Conservation (phyloP, 2,888 invertebrate genomes). For the Noctua janthe region DNA sequence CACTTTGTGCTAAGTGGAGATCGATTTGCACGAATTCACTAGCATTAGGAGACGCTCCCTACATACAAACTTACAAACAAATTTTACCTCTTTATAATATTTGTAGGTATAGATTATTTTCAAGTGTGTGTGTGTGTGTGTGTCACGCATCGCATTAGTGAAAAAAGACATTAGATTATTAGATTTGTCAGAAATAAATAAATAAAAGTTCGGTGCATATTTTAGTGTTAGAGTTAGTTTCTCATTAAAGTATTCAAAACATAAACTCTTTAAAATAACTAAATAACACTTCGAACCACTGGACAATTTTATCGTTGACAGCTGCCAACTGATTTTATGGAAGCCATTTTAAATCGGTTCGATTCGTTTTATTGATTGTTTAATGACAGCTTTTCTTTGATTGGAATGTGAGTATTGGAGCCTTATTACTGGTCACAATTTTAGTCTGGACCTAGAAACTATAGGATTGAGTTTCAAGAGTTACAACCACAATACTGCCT, state of each 20-base stretch:
- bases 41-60: background rate
- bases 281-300: background rate
- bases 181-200: background rate
- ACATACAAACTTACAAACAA: too few relatives aligned
- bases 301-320: constrained; percentile 22
- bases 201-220: background rate
- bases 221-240: background rate
- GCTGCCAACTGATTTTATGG: constrained; percentile 45
- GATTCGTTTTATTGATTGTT: constrained; percentile 26
- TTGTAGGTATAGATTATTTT: too few relatives aligned
- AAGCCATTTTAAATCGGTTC: constrained; percentile 25
- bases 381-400: background rate
- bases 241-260: background rate
- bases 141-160: too few relatives aligned
- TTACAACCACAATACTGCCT: too few relatives aligned
- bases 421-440: background rate
- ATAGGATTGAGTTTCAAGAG: background rate
- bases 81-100: too few relatives aligned
- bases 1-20: background rate
- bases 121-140: too few relatives aligned
- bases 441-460: background rate
- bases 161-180: background rate
- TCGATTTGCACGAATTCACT: background rate
- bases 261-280: background rate
- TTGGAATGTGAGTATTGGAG: background rate